Evolutionary conservation across 2,113 vertebrate genomes (phyloP).

Genomic region (Eurystomus gularis): DNA sequence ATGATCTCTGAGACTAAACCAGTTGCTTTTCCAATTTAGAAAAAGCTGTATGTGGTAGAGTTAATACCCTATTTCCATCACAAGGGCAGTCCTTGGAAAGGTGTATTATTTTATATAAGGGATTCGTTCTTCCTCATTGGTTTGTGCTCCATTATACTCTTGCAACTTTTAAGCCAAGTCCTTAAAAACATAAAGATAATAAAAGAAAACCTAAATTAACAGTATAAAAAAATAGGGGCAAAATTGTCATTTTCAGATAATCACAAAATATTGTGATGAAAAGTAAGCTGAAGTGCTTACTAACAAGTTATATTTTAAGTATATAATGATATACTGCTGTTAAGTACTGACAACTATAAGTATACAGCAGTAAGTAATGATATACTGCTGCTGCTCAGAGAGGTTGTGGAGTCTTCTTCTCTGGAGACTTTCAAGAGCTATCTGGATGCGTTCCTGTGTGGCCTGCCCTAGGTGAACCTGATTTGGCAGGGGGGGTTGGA

Average conservation of each 20-base stretch:
- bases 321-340: neutral
- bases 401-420: no score
- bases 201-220: neutral
- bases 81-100: neutral
- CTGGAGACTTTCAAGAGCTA: no score
- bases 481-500: no score
- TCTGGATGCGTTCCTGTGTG: no score
- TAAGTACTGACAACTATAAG: no score
- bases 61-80: neutral
- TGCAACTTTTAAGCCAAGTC: neutral
- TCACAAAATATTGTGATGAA: neutral
- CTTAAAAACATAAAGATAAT: neutral
- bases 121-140: neutral
- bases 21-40: neutral
- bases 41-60: neutral
- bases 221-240: neutral
- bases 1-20: neutral
- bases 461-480: no score
- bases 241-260: neutral
- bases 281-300: neutral
- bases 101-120: neutral
- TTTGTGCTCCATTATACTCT: neutral
- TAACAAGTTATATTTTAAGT: neutral
- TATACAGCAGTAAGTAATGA: no score
- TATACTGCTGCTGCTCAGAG: no score